phyloP scores from a whole-genome alignment of 1,140 invertebrate genomes.

The Drosophila sturtevanti region DNA sequence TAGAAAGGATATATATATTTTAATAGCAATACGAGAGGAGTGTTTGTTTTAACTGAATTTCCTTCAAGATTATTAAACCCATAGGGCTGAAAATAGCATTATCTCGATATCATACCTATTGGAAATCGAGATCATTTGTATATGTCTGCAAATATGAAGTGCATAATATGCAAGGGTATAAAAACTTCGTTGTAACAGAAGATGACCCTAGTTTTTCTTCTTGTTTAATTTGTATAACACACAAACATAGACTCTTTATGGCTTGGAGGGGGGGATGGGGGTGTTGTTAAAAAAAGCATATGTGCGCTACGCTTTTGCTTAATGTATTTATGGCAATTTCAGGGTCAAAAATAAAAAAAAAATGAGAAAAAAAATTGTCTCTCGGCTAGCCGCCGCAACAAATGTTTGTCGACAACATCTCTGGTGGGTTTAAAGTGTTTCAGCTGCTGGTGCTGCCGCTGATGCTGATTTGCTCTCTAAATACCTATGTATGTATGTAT shows the following conservation, averaged over 20 bases:
- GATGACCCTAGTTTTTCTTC: too few relatives aligned
- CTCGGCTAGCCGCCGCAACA: conserved; percentile 54
- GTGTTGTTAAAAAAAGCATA: conserved; percentile 38
- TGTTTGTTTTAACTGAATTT: too few relatives aligned
- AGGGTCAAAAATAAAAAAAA: conserved; percentile 62
- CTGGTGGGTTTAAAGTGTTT: conserved; percentile 75
- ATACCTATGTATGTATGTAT: conserved; percentile 56
- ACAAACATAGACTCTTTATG: conserved; percentile 10
- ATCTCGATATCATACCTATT: too few relatives aligned
- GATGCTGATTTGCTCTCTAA: conserved; percentile 38
- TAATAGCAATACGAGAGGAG: too few relatives aligned
- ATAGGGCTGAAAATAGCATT: too few relatives aligned
- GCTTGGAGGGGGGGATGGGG: background rate
- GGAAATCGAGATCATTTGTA: too few relatives aligned
- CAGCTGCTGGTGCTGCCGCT: conserved; percentile 30
- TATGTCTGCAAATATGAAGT: too few relatives aligned
- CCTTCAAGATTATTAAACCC: too few relatives aligned
- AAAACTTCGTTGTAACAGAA: too few relatives aligned
- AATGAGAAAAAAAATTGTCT: conserved; percentile 47
- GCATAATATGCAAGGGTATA: too few relatives aligned
- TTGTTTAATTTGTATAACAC: conserved; percentile 25
- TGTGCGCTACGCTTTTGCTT: conserved; percentile 66
- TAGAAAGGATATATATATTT: too few relatives aligned
- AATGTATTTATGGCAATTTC: conserved; percentile 79
- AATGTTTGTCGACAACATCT: conserved; percentile 66